Conservation (phyloP, 1,140 invertebrate genomes). For the Euglossa dilemma region DNA sequence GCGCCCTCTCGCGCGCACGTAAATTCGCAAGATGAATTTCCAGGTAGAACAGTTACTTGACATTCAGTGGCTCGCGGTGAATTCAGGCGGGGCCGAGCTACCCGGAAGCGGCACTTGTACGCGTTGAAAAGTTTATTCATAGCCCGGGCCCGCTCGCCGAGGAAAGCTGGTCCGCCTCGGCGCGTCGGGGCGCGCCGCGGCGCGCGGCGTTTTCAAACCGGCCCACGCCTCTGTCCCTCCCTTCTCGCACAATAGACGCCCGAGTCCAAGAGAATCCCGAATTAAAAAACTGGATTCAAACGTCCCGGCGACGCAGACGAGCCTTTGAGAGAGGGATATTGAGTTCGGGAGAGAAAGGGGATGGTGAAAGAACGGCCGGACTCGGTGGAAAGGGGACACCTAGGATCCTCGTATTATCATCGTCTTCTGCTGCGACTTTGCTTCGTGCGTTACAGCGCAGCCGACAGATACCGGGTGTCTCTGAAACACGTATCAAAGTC, state of each 20-base stretch:
- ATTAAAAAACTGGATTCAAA: slow-evolving; percentile 41
- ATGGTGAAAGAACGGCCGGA: not conserved
- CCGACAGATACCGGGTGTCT: too few relatives aligned
- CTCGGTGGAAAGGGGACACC: not conserved
- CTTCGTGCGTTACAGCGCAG: too few relatives aligned
- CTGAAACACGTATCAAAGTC: too few relatives aligned
- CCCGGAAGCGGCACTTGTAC: slow-evolving; percentile 42
- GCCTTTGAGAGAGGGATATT: slow-evolving; percentile 17
- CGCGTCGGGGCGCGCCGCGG: not conserved
- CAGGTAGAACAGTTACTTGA: slow-evolving; percentile 55
- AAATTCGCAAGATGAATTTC: slow-evolving; percentile 48
- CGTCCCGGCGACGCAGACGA: not conserved
- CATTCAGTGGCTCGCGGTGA: slow-evolving; percentile 45
- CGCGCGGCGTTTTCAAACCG: slow-evolving; percentile 6
- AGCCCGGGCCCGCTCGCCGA: slow-evolving; percentile 23
- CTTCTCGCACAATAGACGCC: slow-evolving; percentile 3
- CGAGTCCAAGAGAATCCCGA: slow-evolving; percentile 10
- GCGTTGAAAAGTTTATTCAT: slow-evolving; percentile 74
- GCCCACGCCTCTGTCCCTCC: not conserved
- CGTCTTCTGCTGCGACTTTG: too few relatives aligned
- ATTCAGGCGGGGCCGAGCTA: slow-evolving; percentile 1
- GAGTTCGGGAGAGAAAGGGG: slow-evolving; percentile 1
- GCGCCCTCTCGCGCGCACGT: not conserved
- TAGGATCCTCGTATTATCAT: slow-evolving; percentile 10
- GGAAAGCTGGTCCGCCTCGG: slow-evolving; percentile 25